phyloP scores from a whole-genome alignment of 2,113 vertebrate genomes.

The Mus pahari region DNA sequence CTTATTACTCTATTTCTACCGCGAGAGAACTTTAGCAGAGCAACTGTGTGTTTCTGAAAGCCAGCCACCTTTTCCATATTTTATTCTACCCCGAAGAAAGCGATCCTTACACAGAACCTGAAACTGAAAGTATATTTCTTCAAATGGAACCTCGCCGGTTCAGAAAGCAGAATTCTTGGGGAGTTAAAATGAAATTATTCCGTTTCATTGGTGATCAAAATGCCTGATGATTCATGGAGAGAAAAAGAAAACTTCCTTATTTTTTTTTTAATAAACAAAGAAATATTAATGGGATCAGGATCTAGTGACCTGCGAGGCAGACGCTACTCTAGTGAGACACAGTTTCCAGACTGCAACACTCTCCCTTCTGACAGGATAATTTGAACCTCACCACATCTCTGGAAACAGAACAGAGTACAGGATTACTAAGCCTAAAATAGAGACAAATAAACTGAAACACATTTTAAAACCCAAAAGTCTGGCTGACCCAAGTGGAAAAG shows the following conservation, averaged over 20 bases:
- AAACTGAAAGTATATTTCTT: conserved; percentile 59
- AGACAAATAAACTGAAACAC: neutral
- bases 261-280: conserved; percentile 62
- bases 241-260: conserved; percentile 28
- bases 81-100: conserved; percentile 10
- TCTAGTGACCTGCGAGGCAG: neutral
- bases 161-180: conserved; percentile 61
- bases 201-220: conserved; percentile 59
- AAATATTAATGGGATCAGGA: conserved; percentile 21
- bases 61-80: conserved; percentile 58
- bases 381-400: conserved; percentile 20
- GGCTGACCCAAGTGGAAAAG: neutral
- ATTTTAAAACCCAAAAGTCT: neutral
- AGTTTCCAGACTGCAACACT: neutral
- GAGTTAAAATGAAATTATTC: conserved; percentile 55
- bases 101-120: conserved; percentile 13
- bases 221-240: neutral
- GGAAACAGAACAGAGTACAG: conserved; percentile 37
- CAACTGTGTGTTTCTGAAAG: conserved; percentile 59
- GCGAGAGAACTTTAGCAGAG: conserved; percentile 24
- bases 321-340: conserved; percentile 8
- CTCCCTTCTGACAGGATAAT: conserved; percentile 32
- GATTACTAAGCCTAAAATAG: conserved; percentile 41
- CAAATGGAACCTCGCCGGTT: conserved; percentile 56
- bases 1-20: conserved; percentile 67